Evolutionary conservation across 2,113 vertebrate genomes (phyloP).

Genomic region (Eulemur rufifrons): DNA sequence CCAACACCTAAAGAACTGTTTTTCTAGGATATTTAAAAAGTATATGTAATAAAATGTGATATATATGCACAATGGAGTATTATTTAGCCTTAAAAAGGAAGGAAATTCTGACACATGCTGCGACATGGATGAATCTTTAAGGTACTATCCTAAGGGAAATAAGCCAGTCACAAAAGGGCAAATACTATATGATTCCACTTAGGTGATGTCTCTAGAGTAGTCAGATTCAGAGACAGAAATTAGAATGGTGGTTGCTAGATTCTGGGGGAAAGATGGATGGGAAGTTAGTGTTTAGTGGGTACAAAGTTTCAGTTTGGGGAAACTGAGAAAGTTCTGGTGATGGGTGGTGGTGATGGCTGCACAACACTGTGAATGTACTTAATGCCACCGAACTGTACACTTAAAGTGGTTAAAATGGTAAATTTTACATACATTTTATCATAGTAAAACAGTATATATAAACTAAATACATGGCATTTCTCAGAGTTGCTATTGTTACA

Average conservation of each 20-base stretch:
- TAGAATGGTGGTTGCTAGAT: neutral
- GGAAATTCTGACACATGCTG: neutral
- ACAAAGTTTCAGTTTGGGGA: neutral
- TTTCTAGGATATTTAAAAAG: neutral
- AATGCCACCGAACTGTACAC: fast-evolving
- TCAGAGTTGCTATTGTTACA: fast-evolving
- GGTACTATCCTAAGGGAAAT: fast-evolving
- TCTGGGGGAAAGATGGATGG: fast-evolving
- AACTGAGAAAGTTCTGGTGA: neutral
- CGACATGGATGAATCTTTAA: neutral
- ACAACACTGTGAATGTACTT: fast-evolving
- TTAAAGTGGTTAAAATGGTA: neutral
- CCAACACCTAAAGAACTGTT: neutral
- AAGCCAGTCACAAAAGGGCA: neutral
- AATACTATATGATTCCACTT: fast-evolving
- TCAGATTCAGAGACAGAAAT: neutral
- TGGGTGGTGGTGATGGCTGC: too few relatives aligned
- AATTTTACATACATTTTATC: neutral
- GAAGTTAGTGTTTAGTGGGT: neutral
- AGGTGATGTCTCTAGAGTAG: fast-evolving
- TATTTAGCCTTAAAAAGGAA: neutral
- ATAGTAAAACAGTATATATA: neutral
- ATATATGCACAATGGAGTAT: fast-evolving
- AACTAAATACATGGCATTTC: fast-evolving
- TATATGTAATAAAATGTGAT: neutral